Evolutionary conservation across 2,888 invertebrate species (phyloP), one percentile per base, ranked within the genome.

Genomic region (Diarsia mendica): DNA sequence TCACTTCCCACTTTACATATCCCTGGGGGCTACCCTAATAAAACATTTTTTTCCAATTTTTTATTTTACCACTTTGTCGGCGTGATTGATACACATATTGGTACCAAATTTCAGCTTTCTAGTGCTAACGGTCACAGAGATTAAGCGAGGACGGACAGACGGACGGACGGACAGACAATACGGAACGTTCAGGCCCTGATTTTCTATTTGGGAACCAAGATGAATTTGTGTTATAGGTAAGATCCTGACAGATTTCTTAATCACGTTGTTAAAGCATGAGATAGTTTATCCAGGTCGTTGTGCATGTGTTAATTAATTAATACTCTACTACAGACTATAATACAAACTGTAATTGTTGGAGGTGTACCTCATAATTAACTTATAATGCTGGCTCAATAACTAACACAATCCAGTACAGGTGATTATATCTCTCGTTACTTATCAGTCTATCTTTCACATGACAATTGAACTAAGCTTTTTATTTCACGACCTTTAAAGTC

Each of bases 401-500:
- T 67, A 44, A 51, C 46, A 68, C 67, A 80, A 61, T 70, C 66
- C 75, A 51, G 61, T 60, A 28, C 11, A 15, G 23, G 28, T 60
- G 70, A 73, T 73, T 33, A 67, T 46, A 84, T 70, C 70, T 70
- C 60, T 58, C 5, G 64, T 67, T 70, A 51, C 67, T 75, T 73
- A 74, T 74, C 72, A 64, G 51, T n/a, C 18, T 73, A 80, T 84
- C 72, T 77, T 82, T 85, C 78, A 72, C 74, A 85, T 83, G 75
- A 71, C 72, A 82, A 80, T 82, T 71, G 48, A 75, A 67, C 69
- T 20, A 73, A 60, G 65, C 55, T 68, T 79, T 67, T 67, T 81
- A 85, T 77, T 82, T 82, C 82, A 85, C 71, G 85, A 73, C 77
- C 83, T 77, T 71, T 66, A n/a, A 61, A 70, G 46, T 82, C 82